These are phyloP conservation scores for Heteronetta atricapilla DNA, from an alignment of 2,113 vertebrate genomes.

Conservation along the genomic window DNA sequence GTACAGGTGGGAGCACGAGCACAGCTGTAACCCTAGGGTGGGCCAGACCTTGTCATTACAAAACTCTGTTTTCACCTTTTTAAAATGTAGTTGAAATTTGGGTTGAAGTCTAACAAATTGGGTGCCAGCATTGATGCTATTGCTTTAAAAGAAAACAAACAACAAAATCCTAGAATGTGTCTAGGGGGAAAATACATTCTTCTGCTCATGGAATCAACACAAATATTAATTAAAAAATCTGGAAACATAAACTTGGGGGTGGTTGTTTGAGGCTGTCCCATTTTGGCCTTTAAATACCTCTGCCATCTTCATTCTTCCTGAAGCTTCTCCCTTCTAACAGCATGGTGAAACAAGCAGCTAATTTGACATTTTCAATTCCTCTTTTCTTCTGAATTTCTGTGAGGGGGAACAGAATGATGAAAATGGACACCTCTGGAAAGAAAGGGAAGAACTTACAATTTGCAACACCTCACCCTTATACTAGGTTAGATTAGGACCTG, in stretches of 20 bases:
- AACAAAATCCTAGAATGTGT: background rate
- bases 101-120: background rate
- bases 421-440: background rate
- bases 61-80: background rate
- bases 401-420: background rate
- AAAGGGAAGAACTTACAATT: background rate
- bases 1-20: background rate
- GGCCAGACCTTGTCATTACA: background rate
- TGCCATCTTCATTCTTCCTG: background rate
- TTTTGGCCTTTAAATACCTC: background rate
- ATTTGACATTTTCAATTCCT: background rate
- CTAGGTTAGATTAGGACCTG: background rate
- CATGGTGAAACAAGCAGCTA: background rate
- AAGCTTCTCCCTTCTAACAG: background rate
- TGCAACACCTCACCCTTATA: background rate
- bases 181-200: background rate
- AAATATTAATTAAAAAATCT: background rate
- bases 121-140: background rate
- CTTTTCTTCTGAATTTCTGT: background rate
- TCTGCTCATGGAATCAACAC: background rate
- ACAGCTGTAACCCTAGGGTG: background rate
- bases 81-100: background rate
- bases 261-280: fast-evolving
- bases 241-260: background rate
- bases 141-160: background rate